A percentile compares a stretch with the other conserved stretches of the same genome.
These are phyloP conservation scores for Zapus hudsonius DNA, from an alignment of 2,113 vertebrate species.

Conservation along the genomic window DNA sequence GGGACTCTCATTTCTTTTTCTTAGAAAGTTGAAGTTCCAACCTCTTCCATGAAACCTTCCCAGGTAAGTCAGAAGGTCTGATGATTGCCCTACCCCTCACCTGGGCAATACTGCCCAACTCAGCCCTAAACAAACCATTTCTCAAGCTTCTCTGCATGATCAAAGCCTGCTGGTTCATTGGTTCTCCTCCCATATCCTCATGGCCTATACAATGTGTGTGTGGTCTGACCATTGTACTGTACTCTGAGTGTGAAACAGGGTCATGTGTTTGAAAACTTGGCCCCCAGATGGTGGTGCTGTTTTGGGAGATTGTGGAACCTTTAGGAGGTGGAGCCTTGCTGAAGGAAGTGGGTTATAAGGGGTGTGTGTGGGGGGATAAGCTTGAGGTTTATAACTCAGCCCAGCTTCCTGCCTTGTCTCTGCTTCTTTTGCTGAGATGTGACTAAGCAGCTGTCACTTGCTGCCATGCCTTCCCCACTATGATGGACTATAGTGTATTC, in stretches of 20 bases:
- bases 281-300: not conserved
- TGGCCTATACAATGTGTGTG: not conserved
- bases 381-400: not conserved
- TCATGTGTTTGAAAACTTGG: not conserved
- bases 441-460: not conserved
- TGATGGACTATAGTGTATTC: not conserved
- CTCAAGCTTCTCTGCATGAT: rapidly evolving
- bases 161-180: no score
- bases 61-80: not conserved
- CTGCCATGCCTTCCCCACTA: not conserved
- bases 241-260: not conserved
- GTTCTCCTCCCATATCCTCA: not conserved
- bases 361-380: no score
- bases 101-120: not conserved
- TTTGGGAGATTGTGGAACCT: not conserved
- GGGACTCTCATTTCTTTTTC: not conserved
- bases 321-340: no score
- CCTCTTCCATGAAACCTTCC: not conserved
- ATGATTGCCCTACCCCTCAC: not conserved
- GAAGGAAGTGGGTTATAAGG: not conserved
- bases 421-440: not conserved
- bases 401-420: not conserved
- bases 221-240: not conserved
- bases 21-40: not conserved
- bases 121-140: not conserved